Conservation (phyloP, 2,113 vertebrate species). For the Thunnus thynnus region DNA sequence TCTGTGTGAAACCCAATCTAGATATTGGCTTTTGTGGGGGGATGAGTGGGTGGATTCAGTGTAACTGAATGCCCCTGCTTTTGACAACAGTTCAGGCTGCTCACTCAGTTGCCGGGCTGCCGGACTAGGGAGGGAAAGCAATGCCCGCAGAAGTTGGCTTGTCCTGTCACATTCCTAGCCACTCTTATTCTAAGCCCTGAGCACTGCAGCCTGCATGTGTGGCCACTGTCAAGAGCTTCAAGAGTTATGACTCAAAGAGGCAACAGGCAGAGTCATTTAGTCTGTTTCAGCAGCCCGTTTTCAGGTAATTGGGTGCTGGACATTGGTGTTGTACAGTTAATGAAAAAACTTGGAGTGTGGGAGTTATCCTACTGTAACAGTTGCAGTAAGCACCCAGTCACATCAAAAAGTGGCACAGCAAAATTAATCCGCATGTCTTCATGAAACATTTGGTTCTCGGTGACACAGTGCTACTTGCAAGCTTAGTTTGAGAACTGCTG, state of each 20-base stretch:
- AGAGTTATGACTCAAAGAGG: slow-evolving; percentile 53
- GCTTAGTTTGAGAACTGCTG: too few species aligned
- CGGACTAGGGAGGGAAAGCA: slow-evolving; percentile 37
- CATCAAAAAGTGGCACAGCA: too few species aligned
- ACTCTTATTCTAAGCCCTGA: slow-evolving; percentile 60
- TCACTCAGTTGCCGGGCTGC: slow-evolving; percentile 57
- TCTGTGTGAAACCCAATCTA: slow-evolving; percentile 41
- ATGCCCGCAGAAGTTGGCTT: slow-evolving; percentile 58
- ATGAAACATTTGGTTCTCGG: too few species aligned
- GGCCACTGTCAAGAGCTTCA: slow-evolving; percentile 38
- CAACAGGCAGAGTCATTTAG: background rate
- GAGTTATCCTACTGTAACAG: too few species aligned
- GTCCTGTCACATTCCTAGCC: slow-evolving; percentile 67
- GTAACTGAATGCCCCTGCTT: slow-evolving; percentile 17
- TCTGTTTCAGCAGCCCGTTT: slow-evolving; percentile 20
- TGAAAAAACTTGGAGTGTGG: background rate
- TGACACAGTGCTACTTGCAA: too few species aligned
- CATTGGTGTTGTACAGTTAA: background rate
- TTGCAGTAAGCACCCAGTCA: too few species aligned
- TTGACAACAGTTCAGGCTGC: slow-evolving; percentile 4
- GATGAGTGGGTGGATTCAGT: slow-evolving; percentile 45
- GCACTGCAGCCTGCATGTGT: slow-evolving; percentile 34
- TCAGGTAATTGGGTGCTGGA: background rate
- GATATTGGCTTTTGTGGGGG: slow-evolving; percentile 39
- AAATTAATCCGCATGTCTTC: too few species aligned